A percentile compares a stretch with the other conserved stretches of the same genome.
These are phyloP conservation scores for Gymnogyps californianus DNA, from an alignment of 2,113 vertebrate species.

Conservation along the genomic window DNA sequence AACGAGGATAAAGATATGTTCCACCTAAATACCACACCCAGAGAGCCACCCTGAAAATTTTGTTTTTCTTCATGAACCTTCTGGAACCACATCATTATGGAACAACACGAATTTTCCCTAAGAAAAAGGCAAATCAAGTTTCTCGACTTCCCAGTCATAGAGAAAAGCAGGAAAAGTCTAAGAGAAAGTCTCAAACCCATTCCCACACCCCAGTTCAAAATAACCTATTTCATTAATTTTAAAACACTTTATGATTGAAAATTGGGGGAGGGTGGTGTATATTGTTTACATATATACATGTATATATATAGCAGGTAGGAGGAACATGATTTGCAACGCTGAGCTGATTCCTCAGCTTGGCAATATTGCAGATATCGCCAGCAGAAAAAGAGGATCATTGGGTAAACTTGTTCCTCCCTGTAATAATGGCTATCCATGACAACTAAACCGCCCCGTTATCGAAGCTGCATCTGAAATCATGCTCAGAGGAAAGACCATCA, in stretches of 20 bases:
- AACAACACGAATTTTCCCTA: background rate
- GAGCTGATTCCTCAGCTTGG: background rate
- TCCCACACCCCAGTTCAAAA: background rate
- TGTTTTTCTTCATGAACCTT: background rate
- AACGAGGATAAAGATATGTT: background rate
- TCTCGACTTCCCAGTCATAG: background rate
- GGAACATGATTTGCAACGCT: background rate
- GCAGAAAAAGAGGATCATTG: background rate
- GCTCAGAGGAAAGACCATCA: background rate
- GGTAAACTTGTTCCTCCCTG: background rate
- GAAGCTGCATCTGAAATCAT: background rate
- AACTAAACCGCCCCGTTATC: background rate
- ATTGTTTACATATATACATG: background rate
- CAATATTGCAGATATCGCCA: background rate
- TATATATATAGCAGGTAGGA: background rate
- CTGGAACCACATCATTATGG: background rate
- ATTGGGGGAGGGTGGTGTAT: fast-evolving
- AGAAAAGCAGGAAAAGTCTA: background rate
- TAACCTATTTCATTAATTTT: background rate
- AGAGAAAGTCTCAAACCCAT: background rate
- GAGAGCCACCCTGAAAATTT: background rate
- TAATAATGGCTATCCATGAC: background rate
- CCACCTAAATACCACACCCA: background rate
- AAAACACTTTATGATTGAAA: background rate
- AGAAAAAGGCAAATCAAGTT: background rate